Evolutionary conservation across 2,797 vertebrate species (phyloP).

Genomic region (Sebastes iracundus): DNA sequence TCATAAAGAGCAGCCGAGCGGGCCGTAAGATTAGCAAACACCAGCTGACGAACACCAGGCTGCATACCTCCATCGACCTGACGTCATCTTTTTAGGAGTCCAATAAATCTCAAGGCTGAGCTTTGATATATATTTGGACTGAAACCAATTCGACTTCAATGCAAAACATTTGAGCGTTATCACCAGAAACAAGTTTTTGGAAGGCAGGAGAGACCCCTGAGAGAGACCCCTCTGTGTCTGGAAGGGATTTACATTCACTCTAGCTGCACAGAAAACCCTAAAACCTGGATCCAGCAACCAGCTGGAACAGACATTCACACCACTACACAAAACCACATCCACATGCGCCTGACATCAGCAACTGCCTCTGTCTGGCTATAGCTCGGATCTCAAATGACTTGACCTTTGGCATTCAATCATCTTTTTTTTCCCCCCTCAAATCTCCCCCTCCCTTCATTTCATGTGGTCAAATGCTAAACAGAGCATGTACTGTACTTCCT

Average conservation of each 20-base stretch:
- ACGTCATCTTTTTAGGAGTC: slow-evolving; percentile 2
- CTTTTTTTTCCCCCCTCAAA: neutral
- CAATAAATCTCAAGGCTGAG: neutral
- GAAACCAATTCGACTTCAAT: neutral
- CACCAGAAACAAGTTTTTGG: neutral
- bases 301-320: neutral
- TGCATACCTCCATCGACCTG: slow-evolving; percentile 25
- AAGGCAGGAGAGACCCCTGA: neutral
- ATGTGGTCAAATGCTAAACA: slow-evolving; percentile 10
- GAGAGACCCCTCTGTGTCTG: neutral
- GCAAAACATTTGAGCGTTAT: neutral
- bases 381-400: slow-evolving; percentile 30
- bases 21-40: slow-evolving; percentile 51
- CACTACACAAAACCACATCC: neutral
- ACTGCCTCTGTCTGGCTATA: neutral
- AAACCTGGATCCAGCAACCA: neutral
- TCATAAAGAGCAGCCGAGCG: slow-evolving; percentile 52
- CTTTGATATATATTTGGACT: neutral
- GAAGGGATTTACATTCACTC: neutral
- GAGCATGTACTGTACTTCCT: slow-evolving; percentile 13
- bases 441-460: neutral
- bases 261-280: neutral
- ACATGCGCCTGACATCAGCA: neutral
- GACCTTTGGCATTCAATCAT: slow-evolving; percentile 31
- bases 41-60: slow-evolving; percentile 33